Evolutionary conservation across 2,113 vertebrate genomes (phyloP).

Genomic region (Cettia cetti): DNA sequence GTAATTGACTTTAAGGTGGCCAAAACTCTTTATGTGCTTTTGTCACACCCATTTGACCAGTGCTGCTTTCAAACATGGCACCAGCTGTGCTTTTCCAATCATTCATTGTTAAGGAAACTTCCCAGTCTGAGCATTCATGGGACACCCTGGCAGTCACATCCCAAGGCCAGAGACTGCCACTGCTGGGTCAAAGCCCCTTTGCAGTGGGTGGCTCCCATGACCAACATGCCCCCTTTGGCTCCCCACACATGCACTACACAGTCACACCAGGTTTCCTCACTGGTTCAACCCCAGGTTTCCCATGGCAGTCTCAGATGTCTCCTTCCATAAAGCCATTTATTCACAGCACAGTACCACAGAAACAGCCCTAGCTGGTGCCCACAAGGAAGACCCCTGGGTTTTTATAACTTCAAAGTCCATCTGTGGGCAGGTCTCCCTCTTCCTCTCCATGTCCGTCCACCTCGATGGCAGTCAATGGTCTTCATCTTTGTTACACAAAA

Average conservation of each 20-base stretch:
- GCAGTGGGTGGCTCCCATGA: fast-evolving
- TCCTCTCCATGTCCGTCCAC: background rate
- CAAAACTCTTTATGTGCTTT: background rate
- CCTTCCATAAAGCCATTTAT: background rate
- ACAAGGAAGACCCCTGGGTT: fast-evolving
- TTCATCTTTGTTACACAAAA: background rate
- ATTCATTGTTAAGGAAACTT: background rate
- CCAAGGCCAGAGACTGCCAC: background rate
- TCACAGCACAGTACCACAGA: background rate
- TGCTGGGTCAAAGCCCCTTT: background rate
- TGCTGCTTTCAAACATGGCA: background rate
- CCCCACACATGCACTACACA: background rate
- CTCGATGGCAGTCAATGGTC: fast-evolving
- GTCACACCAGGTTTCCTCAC: background rate
- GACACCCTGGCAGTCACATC: background rate
- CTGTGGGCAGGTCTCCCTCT: fast-evolving
- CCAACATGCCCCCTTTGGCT: fast-evolving
- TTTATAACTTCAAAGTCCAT: fast-evolving
- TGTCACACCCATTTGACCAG: background rate
- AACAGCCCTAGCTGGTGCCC: fast-evolving
- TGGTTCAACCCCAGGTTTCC: fast-evolving
- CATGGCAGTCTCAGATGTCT: background rate
- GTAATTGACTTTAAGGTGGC: background rate
- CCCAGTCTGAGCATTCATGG: background rate
- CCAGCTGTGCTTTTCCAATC: background rate